Percentiles rank a stretch among this genome's conserved stretches.
phyloP scores from a whole-genome alignment of 2,113 vertebrate genomes.

The Lagenorhynchus albirostris region DNA sequence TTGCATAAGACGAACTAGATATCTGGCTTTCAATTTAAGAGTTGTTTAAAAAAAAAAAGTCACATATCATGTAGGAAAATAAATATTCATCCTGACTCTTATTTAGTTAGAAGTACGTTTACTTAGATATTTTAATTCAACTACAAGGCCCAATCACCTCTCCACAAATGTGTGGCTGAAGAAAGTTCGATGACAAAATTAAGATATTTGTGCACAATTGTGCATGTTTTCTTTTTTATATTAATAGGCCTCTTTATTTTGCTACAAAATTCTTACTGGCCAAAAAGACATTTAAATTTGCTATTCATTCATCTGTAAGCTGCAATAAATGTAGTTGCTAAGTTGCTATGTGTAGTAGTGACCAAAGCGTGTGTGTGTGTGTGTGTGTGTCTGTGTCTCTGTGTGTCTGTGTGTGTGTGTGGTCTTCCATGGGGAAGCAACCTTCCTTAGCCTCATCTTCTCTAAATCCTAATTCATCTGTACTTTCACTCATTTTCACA shows the following conservation, averaged over 20 bases:
- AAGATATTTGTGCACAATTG: neutral
- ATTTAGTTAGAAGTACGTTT: neutral
- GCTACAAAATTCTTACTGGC: neutral
- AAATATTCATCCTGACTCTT: constrained; percentile 4
- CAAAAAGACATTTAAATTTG: neutral
- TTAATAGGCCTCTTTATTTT: constrained; percentile 13
- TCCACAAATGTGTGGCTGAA: neutral
- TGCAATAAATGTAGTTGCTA: neutral
- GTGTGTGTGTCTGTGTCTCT: neutral
- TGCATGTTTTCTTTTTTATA: constrained; percentile 12
- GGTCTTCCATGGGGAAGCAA: neutral
- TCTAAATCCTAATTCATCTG: neutral
- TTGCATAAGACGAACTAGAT: neutral
- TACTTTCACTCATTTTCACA: neutral
- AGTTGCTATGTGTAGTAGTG: neutral
- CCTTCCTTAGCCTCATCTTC: neutral
- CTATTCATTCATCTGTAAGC: neutral
- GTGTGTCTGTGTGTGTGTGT: too few relatives aligned
- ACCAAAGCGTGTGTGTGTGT: neutral
- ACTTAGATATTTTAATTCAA: neutral
- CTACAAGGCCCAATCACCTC: neutral
- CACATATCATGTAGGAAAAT: neutral
- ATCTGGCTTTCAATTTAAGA: neutral
- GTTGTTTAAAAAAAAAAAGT: neutral
- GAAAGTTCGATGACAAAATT: constrained; percentile 8